Evolutionary conservation across 2,797 vertebrate species (phyloP).

Genomic region (Oceanodroma leucorhoa): DNA sequence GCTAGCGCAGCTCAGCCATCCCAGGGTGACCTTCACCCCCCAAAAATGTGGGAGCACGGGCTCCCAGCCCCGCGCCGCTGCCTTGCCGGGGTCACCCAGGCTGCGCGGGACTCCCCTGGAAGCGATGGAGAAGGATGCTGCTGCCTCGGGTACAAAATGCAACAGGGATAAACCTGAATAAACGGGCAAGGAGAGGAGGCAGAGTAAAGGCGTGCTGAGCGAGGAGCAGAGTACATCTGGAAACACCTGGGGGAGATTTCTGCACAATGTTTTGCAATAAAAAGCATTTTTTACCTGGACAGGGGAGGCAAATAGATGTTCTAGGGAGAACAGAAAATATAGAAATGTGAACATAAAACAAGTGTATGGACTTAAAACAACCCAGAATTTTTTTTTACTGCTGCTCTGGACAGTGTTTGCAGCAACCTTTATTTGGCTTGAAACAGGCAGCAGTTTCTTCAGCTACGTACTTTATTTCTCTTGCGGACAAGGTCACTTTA

Average conservation of each 20-base stretch:
- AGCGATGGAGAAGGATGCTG: accelerated
- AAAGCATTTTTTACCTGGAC: neutral
- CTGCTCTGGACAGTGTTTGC: neutral
- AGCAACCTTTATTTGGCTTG: neutral
- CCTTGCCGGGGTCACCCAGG: accelerated
- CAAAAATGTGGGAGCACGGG: accelerated
- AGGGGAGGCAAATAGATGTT: neutral
- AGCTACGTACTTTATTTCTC: neutral
- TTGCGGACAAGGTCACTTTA: neutral
- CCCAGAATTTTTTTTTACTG: neutral
- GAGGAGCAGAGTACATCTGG: neutral
- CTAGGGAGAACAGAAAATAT: neutral
- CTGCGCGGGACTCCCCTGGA: accelerated
- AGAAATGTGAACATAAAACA: constrained; percentile 2
- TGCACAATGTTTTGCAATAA: neutral
- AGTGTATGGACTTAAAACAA: neutral
- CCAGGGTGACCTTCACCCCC: neutral
- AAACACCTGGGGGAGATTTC: neutral
- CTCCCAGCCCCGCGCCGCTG: accelerated
- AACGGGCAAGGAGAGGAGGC: neutral
- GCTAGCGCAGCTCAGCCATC: neutral
- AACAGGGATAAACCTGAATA: neutral
- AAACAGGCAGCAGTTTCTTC: neutral
- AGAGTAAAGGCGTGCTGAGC: neutral
- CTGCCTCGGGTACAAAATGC: accelerated